These are phyloP conservation scores for Drosophila carrolli DNA, from an alignment of 1,140 invertebrate species.

Conservation along the genomic window DNA sequence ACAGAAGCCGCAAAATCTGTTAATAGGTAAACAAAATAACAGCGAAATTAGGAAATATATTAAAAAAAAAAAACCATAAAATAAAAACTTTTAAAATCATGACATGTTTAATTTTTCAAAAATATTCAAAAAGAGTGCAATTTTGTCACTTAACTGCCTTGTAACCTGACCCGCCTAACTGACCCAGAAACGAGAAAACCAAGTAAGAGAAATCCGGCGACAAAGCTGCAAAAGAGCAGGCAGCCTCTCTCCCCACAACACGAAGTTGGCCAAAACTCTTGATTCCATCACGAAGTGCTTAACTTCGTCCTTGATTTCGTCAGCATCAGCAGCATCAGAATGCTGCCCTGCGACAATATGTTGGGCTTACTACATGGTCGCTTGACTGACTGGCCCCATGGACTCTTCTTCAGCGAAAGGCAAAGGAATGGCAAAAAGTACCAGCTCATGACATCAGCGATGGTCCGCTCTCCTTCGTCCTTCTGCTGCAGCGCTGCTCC, in stretches of 20 bases:
- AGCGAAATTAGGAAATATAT: too few species aligned
- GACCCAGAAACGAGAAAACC: slow-evolving; percentile 56
- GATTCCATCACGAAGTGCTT: slow-evolving; percentile 63
- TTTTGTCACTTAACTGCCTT: neutral
- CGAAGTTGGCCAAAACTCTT: slow-evolving; percentile 7
- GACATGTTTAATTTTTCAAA: neutral
- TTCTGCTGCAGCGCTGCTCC: slow-evolving; percentile 28
- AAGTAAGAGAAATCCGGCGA: slow-evolving; percentile 46
- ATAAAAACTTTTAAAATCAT: neutral
- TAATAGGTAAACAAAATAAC: neutral
- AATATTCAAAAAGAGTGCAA: neutral
- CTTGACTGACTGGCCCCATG: slow-evolving; percentile 26
- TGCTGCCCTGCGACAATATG: slow-evolving; percentile 75
- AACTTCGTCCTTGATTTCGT: slow-evolving; percentile 77
- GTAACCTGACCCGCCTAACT: slow-evolving; percentile 28
- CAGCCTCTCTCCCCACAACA: neutral
- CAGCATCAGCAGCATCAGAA: slow-evolving; percentile 30
- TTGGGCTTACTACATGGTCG: slow-evolving; percentile 50
- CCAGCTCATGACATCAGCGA: slow-evolving; percentile 54
- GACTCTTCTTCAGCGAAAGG: slow-evolving; percentile 33
- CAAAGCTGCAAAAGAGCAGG: slow-evolving; percentile 71
- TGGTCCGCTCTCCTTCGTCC: slow-evolving; percentile 22
- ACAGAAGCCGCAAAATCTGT: neutral
- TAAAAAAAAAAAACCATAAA: too few species aligned
- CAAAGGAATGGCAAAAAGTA: slow-evolving; percentile 22